Evolutionary conservation across 2,888 invertebrate species (phyloP).

Genomic region (Clivina fossor): DNA sequence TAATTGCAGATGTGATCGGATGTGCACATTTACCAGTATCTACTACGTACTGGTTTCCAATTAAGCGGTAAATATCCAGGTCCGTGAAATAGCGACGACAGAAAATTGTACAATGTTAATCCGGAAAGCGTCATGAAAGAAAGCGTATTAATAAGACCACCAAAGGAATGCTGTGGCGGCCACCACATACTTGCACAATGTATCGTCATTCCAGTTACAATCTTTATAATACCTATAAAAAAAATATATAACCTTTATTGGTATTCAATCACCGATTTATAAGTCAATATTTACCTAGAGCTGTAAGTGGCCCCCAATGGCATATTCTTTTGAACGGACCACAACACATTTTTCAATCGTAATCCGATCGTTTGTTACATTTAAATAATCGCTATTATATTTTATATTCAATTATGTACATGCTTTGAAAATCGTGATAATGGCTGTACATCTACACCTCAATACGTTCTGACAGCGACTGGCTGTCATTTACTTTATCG

Average conservation of each 20-base stretch:
- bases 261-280: constrained; percentile 19
- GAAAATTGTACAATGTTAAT: constrained; percentile 84
- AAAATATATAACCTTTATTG: constrained; percentile 36
- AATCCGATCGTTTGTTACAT: too few relatives aligned
- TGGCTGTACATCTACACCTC: too few relatives aligned
- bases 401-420: too few relatives aligned
- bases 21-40: constrained; percentile 20
- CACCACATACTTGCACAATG: constrained; percentile 86
- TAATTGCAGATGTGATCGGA: constrained; percentile 22
- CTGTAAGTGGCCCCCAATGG: constrained; percentile 93
- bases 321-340: constrained; percentile 64
- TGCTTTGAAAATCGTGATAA: too few relatives aligned
- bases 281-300: constrained; percentile 64
- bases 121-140: constrained; percentile 79
- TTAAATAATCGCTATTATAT: too few relatives aligned
- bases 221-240: constrained; percentile 80
- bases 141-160: constrained; percentile 71
- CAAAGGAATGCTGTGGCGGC: constrained; percentile 71
- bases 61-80: constrained; percentile 85
- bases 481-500: too few relatives aligned
- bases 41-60: constrained; percentile 78
- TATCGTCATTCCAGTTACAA: constrained; percentile 80
- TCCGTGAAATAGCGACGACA: constrained; percentile 85
- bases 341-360: constrained; percentile 52
- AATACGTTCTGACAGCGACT: too few relatives aligned